Evolutionary conservation across 64 coral and sea anemone species (phyloP).

Genomic region (Porites lutea): DNA sequence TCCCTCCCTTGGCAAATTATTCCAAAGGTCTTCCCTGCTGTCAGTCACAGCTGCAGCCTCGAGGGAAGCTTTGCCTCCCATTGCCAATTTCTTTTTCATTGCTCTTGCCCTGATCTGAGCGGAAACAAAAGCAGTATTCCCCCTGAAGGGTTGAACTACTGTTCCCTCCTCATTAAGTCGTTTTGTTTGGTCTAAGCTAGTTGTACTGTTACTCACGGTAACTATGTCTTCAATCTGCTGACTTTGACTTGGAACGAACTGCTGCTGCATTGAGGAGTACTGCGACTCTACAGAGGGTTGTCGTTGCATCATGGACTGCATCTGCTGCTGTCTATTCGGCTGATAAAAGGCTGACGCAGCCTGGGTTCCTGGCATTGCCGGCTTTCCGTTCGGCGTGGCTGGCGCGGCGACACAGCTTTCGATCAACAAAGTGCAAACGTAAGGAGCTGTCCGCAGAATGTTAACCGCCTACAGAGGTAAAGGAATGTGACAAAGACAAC

Average conservation of each 20-base stretch:
- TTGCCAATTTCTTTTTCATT: background rate
- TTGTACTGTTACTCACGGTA: constrained; percentile 27
- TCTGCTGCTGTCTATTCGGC: constrained; percentile 57
- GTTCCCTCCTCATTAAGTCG: background rate
- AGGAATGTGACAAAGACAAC: background rate
- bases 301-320: constrained; percentile 36
- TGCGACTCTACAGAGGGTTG: constrained; percentile 34
- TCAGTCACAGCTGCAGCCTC: background rate
- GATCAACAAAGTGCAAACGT: constrained; percentile 67
- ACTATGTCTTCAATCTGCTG: constrained; percentile 61
- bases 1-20: background rate
- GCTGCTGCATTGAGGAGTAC: constrained; percentile 37
- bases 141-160: background rate
- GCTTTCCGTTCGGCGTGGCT: constrained; percentile 72
- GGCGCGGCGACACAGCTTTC: constrained; percentile 76
- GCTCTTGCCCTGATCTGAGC: constrained; percentile 17
- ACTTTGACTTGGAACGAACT: constrained; percentile 40
- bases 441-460: constrained; percentile 69
- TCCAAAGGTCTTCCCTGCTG: background rate
- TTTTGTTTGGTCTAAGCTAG: constrained; percentile 7
- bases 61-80: background rate
- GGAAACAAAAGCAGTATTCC: background rate
- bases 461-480: constrained; percentile 57
- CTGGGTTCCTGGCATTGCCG: constrained; percentile 65
- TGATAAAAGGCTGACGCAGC: constrained; percentile 73